Conservation (phyloP, 2,888 invertebrate genomes). For the Selenia dentaria region DNA sequence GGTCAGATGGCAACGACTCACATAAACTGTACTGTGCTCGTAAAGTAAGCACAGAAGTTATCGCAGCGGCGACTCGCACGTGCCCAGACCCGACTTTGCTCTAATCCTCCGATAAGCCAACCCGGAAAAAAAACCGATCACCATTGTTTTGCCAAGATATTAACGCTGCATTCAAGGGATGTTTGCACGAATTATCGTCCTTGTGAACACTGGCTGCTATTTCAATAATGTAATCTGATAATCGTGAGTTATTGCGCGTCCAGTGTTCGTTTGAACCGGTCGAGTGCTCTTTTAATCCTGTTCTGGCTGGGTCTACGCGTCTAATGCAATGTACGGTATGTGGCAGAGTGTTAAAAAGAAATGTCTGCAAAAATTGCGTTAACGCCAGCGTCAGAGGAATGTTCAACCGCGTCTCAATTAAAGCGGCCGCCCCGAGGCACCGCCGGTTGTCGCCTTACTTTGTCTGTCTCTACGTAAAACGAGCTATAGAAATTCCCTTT, state of each 20-base stretch:
- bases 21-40: slow-evolving; percentile 17
- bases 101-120: slow-evolving; percentile 75
- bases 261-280: slow-evolving; percentile 44
- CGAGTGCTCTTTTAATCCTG: slow-evolving; percentile 9
- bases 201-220: slow-evolving; percentile 59
- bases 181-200: slow-evolving; percentile 68
- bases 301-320: slow-evolving; percentile 8
- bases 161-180: slow-evolving; percentile 60
- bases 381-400: slow-evolving; percentile 49
- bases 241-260: slow-evolving; percentile 48
- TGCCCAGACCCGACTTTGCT: slow-evolving; percentile 51
- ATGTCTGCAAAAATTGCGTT: slow-evolving; percentile 41
- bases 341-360: slow-evolving; percentile 28
- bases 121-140: slow-evolving; percentile 73
- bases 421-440: slow-evolving; percentile 48
- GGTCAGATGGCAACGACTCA: slow-evolving; percentile 13
- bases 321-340: slow-evolving; percentile 25
- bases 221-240: slow-evolving; percentile 64
- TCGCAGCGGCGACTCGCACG: slow-evolving; percentile 62
- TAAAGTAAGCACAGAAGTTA: slow-evolving; percentile 43
- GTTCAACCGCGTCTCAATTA: slow-evolving; percentile 61
- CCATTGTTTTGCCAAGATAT: slow-evolving; percentile 72
- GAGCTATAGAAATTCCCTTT: slow-evolving; percentile 55
- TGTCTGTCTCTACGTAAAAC: slow-evolving; percentile 52
- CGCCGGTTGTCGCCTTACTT: slow-evolving; percentile 54